A percentile compares a stretch with the other conserved stretches of the same genome.
Conservation (phyloP, 2,888 invertebrate species). For the Pheosia gnoma region DNA sequence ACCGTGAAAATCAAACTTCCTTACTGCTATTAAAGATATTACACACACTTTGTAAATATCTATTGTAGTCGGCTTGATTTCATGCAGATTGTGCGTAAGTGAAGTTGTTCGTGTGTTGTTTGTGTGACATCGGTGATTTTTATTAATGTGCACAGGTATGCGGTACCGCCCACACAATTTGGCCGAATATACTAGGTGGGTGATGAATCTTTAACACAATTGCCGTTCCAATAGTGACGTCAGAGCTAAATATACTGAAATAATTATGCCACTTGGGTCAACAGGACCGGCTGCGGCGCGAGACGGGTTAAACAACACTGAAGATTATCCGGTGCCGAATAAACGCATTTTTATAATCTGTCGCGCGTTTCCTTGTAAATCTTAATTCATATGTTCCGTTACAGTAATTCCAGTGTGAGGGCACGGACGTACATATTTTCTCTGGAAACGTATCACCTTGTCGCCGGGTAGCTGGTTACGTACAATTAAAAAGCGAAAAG, state of each 20-base stretch:
- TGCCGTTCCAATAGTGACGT: constrained; percentile 32
- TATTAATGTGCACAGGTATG: constrained; percentile 40
- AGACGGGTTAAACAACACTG: constrained; percentile 14
- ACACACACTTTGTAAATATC: constrained; percentile 57
- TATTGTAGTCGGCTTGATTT: constrained; percentile 53
- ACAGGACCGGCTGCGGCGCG: constrained; percentile 28
- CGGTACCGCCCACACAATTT: constrained; percentile 29
- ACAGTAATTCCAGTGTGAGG: constrained; percentile 69
- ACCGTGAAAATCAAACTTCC: constrained; percentile 71
- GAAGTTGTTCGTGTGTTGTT: constrained; percentile 30
- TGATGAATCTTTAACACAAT: constrained; percentile 32
- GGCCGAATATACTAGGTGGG: constrained; percentile 25
- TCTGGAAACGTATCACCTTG: constrained; percentile 79
- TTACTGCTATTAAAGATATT: constrained; percentile 58
- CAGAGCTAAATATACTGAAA: constrained; percentile 24
- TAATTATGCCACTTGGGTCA: constrained; percentile 31
- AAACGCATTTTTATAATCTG: constrained; percentile 58
- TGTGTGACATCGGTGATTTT: constrained; percentile 31
- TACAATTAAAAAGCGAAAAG: constrained; percentile 83
- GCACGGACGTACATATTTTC: constrained; percentile 67
- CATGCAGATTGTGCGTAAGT: constrained; percentile 30
- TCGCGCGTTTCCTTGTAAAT: constrained; percentile 66
- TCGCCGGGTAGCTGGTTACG: constrained; percentile 74
- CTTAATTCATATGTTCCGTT: constrained; percentile 75
- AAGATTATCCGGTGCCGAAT: constrained; percentile 48